Percentiles rank a stretch among this genome's conserved stretches.
Evolutionary conservation across 1,140 invertebrate species (phyloP).

Genomic region (Vollenhovia emeryi): DNA sequence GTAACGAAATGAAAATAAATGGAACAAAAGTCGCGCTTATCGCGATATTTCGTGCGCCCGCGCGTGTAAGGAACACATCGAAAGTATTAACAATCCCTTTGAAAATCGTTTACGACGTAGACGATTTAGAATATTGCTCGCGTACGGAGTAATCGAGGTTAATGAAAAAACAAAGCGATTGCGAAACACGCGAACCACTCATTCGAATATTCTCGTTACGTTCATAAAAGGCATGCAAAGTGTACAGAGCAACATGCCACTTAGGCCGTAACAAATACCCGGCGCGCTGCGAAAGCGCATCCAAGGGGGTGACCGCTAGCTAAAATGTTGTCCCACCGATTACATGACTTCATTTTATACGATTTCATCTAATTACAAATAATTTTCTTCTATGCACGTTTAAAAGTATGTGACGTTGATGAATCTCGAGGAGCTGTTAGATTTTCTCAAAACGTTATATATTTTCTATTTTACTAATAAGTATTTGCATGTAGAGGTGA

Average conservation of each 20-base stretch:
- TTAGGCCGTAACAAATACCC: constrained; percentile 32
- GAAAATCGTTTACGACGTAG: constrained; percentile 50
- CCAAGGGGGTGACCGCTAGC: no score
- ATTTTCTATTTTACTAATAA: no score
- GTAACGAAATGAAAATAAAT: constrained; percentile 19
- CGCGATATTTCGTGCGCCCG: constrained; percentile 8
- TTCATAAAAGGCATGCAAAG: constrained; percentile 38
- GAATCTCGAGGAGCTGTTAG: no score
- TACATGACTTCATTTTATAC: no score
- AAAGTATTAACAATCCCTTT: constrained; percentile 43
- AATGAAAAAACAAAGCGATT: constrained; percentile 60
- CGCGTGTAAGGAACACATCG: constrained; percentile 23
- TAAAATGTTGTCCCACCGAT: no score
- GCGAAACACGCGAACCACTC: constrained; percentile 48
- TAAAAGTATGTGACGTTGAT: no score
- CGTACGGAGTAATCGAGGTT: constrained; percentile 48
- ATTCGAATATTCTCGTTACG: constrained; percentile 50
- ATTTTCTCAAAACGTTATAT: no score
- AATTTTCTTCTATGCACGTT: no score
- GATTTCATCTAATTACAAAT: no score
- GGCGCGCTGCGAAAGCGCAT: not conserved
- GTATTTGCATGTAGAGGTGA: no score
- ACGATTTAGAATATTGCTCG: constrained; percentile 42
- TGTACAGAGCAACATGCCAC: constrained; percentile 5
- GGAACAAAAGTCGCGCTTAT: constrained; percentile 39